Base-by-base conservation (phyloP, 1,140 invertebrate genomes). In the Camponotus pennsylvanicus region DNA sequence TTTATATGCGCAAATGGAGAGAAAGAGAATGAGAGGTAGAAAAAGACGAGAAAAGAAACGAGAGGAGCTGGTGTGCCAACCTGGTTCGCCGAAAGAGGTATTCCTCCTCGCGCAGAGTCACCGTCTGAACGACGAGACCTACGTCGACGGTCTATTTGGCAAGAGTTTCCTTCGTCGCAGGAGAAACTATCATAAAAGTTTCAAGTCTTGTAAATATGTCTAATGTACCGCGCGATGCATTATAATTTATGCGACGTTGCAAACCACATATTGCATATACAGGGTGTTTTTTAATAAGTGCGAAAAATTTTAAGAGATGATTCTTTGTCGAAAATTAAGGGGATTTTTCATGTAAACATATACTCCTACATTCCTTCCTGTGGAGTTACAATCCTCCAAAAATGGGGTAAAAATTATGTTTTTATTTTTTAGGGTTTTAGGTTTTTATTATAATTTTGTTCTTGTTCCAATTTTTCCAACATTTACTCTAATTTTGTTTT, bases 1-100 rank as follows among this genome's bases (percentile, higher is more conserved):
- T 93, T 93, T 92, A 93, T 92, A 93, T 32, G 55, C 66, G 70
- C 80, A 89, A 91, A 91, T 77, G 78, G 61, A 80, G 32, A 40
- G 52, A 66, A 18, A 63, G 15, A 34, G 59, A 71, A 11, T 18
- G 76, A 90, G 77, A 83, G 87, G 32, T 2, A 45, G 52, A 37
- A 18, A 55, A 70, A 32, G 61, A 45, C 49, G 49, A 59, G 57
- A 78, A 34, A 45, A 67, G 37, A 63, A 27, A 27, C 27, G 27
- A 27, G 27, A 66, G 27, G 45, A 71, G 45, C 15, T 66, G 45
- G 67, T 45, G 49, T 71, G 66, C 86, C 57, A 88, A 88, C 40
- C 71, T 64, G 64, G 59, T 77, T 64, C 70, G 69, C 32, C 73
- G 67, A 42, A 27, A 52, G 37, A 89, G 88, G 45, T 42, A 64